These are phyloP conservation scores for Pipra filicauda DNA, from an alignment of 2,113 vertebrate species.

Conservation along the genomic window DNA sequence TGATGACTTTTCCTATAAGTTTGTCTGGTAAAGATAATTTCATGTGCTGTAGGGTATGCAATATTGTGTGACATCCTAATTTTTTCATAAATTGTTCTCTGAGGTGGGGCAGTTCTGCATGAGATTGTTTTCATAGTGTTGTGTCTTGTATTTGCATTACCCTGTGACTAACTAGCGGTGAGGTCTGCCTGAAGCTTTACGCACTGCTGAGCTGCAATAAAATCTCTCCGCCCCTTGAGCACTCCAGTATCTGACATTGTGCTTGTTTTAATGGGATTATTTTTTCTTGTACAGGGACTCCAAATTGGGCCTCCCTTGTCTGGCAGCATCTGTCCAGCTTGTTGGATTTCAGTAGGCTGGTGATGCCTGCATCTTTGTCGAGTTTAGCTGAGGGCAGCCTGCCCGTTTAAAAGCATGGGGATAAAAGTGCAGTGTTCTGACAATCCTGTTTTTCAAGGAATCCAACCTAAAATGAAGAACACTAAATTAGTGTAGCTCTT, in stretches of 20 bases:
- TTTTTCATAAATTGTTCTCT: neutral
- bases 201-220: neutral
- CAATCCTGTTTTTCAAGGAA: neutral
- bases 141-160: conserved; percentile 21
- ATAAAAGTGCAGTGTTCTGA: neutral
- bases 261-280: neutral
- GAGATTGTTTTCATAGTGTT: neutral
- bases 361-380: neutral
- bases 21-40: conserved; percentile 2
- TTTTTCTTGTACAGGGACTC: neutral
- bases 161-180: neutral
- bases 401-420: neutral
- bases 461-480: neutral
- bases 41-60: neutral
- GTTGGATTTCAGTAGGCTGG: neutral
- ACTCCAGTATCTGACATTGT: neutral
- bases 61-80: neutral
- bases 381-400: neutral
- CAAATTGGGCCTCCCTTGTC: neutral
- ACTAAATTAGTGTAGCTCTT: neutral
- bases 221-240: neutral
- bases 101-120: neutral
- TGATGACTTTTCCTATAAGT: neutral
- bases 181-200: neutral
- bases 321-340: accelerated